Base-by-base conservation (phyloP, 2,113 vertebrate species). In the Seriola aureovittata region DNA sequence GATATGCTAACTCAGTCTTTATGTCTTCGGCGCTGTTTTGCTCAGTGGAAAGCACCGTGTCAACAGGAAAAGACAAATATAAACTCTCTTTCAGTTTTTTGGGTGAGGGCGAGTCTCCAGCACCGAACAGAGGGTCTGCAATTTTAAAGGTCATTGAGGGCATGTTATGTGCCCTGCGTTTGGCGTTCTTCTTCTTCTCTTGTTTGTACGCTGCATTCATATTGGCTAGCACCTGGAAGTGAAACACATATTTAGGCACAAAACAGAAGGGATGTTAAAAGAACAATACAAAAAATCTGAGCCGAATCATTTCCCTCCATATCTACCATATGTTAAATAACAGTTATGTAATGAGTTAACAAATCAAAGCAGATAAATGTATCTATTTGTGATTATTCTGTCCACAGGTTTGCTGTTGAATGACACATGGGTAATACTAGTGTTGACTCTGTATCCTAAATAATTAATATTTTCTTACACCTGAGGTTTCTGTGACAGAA, bases 81-180 rank as follows among this genome's bases (percentile, higher is more conserved):
- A 96, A 93, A 69, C 85, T 93, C 16, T 96, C 95, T 84, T 96
- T 97, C 29, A 95, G 90, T 85, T 96, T 97, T 87, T 97, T 97
- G 19, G 95, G 81, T 6, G 86, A 84, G 0, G 92, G 86, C 0
- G 91, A 12, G 1, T 75, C 91, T 57, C 83, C 87, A 0, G 68
- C 52, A 4, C 88, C 34, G 1, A 96, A 96, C 64, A 95, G 3
- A 0, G 88, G 85, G 9, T 96, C 95, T 8, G 93, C 68, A 4
- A 95, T 84, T 40, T 95, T 95, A 73, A 96, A 96, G 4, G 93
- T 85, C 36, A 96, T 81, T 0, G 96, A 92, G 5, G 95, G 71
- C 54, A 94, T 65, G 52, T 71, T 90, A 25, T 91, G 94, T 0
- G 81, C 52, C 83, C 91, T 96, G 68, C 95, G 94, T 21, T 96